Percentiles rank a stretch among this genome's conserved stretches.
phyloP scores from a whole-genome alignment of 2,797 vertebrate species.

The Lycodopsis pacificus region DNA sequence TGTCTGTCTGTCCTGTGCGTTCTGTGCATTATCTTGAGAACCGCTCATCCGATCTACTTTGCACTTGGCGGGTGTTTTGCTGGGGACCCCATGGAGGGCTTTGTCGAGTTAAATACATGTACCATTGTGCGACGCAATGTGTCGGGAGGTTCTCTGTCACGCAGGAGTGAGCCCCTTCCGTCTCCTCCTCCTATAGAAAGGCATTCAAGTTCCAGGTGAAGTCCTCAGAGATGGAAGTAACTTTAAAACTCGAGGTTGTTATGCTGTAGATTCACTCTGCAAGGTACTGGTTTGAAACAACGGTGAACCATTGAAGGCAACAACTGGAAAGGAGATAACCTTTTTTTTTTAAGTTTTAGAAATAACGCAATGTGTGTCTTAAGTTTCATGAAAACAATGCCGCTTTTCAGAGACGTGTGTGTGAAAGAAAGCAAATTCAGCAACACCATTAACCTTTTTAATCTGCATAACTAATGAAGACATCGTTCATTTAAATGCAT shows the following conservation, averaged over 20 bases:
- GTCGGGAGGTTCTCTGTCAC: not conserved
- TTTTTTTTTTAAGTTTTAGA: not conserved
- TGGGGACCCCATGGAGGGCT: too few relatives aligned
- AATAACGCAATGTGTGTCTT: too few relatives aligned
- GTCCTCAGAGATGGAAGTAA: not conserved
- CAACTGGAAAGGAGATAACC: not conserved
- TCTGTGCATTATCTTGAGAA: too few relatives aligned
- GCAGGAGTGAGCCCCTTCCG: not conserved
- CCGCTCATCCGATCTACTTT: too few relatives aligned
- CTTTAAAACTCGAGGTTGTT: not conserved
- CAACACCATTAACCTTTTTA: slow-evolving; percentile 14
- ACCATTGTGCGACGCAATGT: not conserved
- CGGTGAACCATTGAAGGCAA: not conserved
- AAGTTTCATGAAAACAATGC: too few relatives aligned
- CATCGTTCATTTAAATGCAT: not conserved
- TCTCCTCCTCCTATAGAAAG: not conserved
- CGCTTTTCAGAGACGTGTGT: too few relatives aligned
- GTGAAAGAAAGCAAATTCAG: not conserved
- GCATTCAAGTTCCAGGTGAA: not conserved
- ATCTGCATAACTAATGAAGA: slow-evolving; percentile 7
- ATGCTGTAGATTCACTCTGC: not conserved
- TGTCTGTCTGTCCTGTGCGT: too few relatives aligned
- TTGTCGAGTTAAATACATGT: not conserved
- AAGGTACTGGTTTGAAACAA: not conserved
- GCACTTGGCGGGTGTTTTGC: too few relatives aligned